phyloP scores from a whole-genome alignment of 2,113 vertebrate species.

The Campylomormyrus numenius region DNA sequence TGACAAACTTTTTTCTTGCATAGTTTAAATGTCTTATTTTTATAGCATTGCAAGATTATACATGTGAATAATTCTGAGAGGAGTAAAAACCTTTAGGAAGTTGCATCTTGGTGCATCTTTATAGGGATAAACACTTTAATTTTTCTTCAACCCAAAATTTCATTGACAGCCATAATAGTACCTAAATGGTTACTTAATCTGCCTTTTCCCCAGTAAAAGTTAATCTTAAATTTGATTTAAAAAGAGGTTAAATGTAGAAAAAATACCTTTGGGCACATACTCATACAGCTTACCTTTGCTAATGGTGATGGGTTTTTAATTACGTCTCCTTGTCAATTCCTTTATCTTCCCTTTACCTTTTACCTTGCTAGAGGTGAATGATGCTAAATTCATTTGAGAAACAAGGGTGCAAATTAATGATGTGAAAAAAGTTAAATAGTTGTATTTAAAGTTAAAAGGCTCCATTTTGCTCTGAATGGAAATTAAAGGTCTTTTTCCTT shows the following conservation, averaged over 20 bases:
- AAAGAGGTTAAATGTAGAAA: not conserved
- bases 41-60: not conserved
- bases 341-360: slow-evolving; percentile 31
- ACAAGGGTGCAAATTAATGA: not conserved
- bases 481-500: not conserved
- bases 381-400: slow-evolving; percentile 16
- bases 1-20: not conserved
- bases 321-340: slow-evolving; percentile 26
- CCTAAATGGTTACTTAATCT: not conserved
- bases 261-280: not conserved
- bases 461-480: not conserved
- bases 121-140: not conserved
- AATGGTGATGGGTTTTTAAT: slow-evolving; percentile 33
- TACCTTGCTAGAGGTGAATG: slow-evolving; percentile 17
- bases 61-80: not conserved
- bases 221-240: not conserved
- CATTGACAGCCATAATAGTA: not conserved
- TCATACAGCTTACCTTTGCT: not conserved
- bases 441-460: not conserved
- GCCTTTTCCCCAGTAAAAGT: not conserved
- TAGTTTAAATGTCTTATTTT: not conserved
- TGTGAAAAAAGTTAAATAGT: not conserved
- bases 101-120: not conserved
- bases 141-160: not conserved
- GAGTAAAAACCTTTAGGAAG: not conserved